Conservation (phyloP, 2,113 vertebrate species). For the Oncorhynchus kisutch region DNA sequence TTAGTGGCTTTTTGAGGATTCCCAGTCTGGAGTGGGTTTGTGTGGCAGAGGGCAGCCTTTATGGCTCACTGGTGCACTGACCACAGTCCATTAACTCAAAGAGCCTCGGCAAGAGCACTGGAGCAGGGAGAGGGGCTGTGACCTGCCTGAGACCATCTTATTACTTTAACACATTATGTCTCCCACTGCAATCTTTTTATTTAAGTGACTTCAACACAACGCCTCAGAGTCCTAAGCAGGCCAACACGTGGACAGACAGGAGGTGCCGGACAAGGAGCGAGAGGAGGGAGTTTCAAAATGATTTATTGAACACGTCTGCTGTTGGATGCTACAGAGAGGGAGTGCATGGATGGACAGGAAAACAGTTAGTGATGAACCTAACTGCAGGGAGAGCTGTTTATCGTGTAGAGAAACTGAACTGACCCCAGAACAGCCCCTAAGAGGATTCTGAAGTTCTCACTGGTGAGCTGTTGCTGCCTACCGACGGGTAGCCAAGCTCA, state of each 20-base stretch:
- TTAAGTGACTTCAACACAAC: conserved; percentile 88
- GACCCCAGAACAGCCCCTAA: conserved; percentile 65
- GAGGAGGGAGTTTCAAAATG: conserved; percentile 54
- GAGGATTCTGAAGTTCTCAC: conserved; percentile 65
- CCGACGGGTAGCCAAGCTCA: conserved; percentile 35
- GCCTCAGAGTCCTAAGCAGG: conserved; percentile 59
- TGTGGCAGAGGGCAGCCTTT: conserved; percentile 70
- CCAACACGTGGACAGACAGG: conserved; percentile 61
- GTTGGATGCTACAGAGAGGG: conserved; percentile 49
- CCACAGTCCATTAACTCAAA: conserved; percentile 92
- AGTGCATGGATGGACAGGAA: conserved; percentile 60
- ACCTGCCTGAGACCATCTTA: conserved; percentile 88
- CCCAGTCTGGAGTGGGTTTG: conserved; percentile 38
- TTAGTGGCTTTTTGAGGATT: conserved; percentile 71
- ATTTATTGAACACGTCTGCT: conserved; percentile 76
- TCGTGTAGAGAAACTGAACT: conserved; percentile 47
- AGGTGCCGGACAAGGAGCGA: conserved; percentile 58
- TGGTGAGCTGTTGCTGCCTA: conserved; percentile 67
- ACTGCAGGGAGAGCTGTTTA: conserved; percentile 62
- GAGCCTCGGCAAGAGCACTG: conserved; percentile 83
- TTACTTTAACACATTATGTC: conserved; percentile 93
- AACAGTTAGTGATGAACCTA: conserved; percentile 60
- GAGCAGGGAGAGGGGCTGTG: conserved; percentile 83
- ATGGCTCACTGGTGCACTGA: conserved; percentile 79
- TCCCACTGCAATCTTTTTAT: conserved; percentile 90